phyloP scores from a whole-genome alignment of 1,140 invertebrate species.

The Drosophila busckii region DNA sequence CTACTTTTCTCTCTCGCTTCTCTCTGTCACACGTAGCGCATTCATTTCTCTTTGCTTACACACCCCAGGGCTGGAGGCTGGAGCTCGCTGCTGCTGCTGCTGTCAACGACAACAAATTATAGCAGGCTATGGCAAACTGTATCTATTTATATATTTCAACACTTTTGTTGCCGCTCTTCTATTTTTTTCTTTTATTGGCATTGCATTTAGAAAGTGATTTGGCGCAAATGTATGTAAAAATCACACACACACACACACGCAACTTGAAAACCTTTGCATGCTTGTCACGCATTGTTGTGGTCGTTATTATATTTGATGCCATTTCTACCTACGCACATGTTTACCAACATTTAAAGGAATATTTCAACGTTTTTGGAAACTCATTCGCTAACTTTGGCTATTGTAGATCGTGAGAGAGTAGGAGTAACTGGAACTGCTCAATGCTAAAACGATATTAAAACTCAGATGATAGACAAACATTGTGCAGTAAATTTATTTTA shows the following conservation, averaged over 20 bases:
- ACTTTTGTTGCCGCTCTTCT: too few species aligned
- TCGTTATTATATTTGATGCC: slow-evolving; percentile 49
- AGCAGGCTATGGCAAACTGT: slow-evolving; percentile 10
- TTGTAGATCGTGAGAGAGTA: too few species aligned
- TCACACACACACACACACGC: slow-evolving; percentile 10
- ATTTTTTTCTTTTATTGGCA: slow-evolving; percentile 46
- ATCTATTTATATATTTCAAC: slow-evolving; percentile 38
- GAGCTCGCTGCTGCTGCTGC: slow-evolving; percentile 16
- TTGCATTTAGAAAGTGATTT: slow-evolving; percentile 54
- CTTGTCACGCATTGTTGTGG: slow-evolving; percentile 49
- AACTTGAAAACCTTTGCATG: slow-evolving; percentile 20
- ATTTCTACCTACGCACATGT: slow-evolving; percentile 21
- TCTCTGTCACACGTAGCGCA: slow-evolving; percentile 25
- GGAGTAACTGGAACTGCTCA: slow-evolving; percentile 1
- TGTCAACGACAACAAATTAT: slow-evolving; percentile 42
- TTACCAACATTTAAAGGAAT: slow-evolving; percentile 31
- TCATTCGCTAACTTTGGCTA: too few species aligned
- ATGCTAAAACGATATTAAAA: too few species aligned
- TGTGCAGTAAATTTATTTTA: too few species aligned
- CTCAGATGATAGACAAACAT: too few species aligned
- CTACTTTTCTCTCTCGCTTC: too few species aligned
- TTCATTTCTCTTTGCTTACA: slow-evolving; percentile 33
- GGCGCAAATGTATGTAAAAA: slow-evolving; percentile 29
- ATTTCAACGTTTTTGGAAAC: slow-evolving; percentile 25
- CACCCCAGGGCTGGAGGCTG: too few species aligned